Base-by-base conservation (phyloP, 2,888 invertebrate species). In the Heliconius sara region DNA sequence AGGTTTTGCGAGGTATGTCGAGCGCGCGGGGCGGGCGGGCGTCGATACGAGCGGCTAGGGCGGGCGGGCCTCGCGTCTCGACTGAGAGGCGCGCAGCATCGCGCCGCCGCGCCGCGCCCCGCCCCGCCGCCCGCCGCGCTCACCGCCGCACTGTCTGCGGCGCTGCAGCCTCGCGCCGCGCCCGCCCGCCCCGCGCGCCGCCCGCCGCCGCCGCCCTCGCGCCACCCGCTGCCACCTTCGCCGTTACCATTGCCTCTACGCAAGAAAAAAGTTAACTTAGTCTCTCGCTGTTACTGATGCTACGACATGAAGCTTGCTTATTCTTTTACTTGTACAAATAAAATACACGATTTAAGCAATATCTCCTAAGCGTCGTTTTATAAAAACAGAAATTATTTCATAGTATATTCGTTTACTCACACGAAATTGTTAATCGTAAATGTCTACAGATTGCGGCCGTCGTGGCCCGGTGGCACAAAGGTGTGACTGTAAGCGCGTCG, bases 61-160 rank as follows among this genome's bases (percentile, higher is more conserved):
- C 95, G 96, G 95, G 95, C 95, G 95, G 94, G 92, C 91, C 92
- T 93, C 94, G 94, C 95, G 94, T 93, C 96, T 96, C 96, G 96
- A 96, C 96, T 96, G 96, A 96, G 96, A 96, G 95, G 95, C 96
- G 95, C 95, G 93, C 95, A 95, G 96, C 96, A 96, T 96, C 96
- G 96, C 95, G 93, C 93, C 95, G 96, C 94, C 95, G 95, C 95
- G 95, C 94, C 95, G 92, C 94, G 91, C 92, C 94, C 92, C 84
- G 71, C 85, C 93, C 84, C 72, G 85, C 82, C 68, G 43, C 86
- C 85, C 86, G 84, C 84, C 86, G 83, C 85, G 88, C 88, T 87
- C 89, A 89, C 86, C 90, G 90, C 91, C 91, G 90, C 91, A 92
- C 92, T 91, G 92, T 91, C 92, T 92, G 90, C 91, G 88, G 89